phyloP scores from a whole-genome alignment of 2,888 invertebrate species.

The Dyspetes luteomarginatus region DNA sequence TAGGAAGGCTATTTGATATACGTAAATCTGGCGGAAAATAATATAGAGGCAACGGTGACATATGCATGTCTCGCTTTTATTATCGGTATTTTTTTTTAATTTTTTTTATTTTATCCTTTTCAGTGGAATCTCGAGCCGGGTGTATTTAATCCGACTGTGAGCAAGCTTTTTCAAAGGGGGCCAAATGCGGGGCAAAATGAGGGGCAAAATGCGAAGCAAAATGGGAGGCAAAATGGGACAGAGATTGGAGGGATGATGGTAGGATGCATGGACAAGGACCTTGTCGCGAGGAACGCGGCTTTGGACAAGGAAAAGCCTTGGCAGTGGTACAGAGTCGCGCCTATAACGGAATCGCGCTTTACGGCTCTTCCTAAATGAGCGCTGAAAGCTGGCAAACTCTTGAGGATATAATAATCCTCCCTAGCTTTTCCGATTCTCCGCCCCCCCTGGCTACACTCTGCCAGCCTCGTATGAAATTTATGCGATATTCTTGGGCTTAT shows the following conservation, averaged over 20 bases:
- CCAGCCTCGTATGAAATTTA: conserved; percentile 74
- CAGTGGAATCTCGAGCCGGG: conserved; percentile 19
- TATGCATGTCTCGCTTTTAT: conserved; percentile 14
- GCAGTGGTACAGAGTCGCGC: conserved; percentile 34
- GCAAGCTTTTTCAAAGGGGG: conserved; percentile 52
- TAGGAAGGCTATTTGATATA: background rate
- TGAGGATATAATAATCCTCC: conserved; percentile 80
- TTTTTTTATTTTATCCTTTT: conserved; percentile 24
- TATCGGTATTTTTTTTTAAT: conserved; percentile 47
- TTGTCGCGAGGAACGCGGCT: conserved; percentile 59
- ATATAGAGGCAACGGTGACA: background rate
- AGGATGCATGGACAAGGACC: conserved; percentile 61
- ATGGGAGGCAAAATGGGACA: too few relatives aligned
- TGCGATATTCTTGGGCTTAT: conserved; percentile 67
- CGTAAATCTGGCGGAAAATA: background rate
- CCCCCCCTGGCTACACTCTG: conserved; percentile 58
- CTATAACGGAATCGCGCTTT: conserved; percentile 69
- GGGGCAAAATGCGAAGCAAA: too few relatives aligned
- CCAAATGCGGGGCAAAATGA: too few relatives aligned
- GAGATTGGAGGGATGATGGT: conserved; percentile 29
- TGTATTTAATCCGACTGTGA: conserved; percentile 54
- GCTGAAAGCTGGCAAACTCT: conserved; percentile 80
- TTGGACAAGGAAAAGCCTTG: conserved; percentile 6
- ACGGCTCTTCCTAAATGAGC: conserved; percentile 77
- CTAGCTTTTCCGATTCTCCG: conserved; percentile 73